Base-by-base conservation (phyloP, 2,113 vertebrate species). In the Halichoerus grypus region DNA sequence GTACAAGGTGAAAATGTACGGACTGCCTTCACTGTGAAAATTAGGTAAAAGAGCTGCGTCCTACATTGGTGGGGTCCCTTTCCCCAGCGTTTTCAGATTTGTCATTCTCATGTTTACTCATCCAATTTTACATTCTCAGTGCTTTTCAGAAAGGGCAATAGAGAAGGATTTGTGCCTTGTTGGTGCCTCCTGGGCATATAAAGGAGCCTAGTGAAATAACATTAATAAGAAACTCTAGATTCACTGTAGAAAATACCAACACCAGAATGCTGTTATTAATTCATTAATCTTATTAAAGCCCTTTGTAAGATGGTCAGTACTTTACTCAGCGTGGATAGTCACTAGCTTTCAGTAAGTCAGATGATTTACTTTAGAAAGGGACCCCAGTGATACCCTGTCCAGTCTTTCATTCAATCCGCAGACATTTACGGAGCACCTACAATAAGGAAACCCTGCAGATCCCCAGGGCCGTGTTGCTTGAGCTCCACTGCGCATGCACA, bases 261-360 rank as follows among this genome's bases (percentile, higher is more conserved):
- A 76, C 39, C 63, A 9, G 63, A 65, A 51, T 94, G 91, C 24
- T n/a, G 19, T 67, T 96, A 82, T 83, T 93, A 94, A 94, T 93
- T 95, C 89, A 96, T 97, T 94, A 49, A 72, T 92, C 88, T 95
- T 86, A 91, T 93, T 81, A 82, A 65, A 81, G 53, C 18, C 88
- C 42, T 95, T 82, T 53, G 71, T 76, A 49, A 91, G 84, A 93
- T 14, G 61, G 69, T n/a, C 59, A 71, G 36, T 53, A 71, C 51
- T 88, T 55, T 10, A 39, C 39, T 93, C 26, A 65, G 51, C 51
- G 49, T 89, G 79, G 49, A 46, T 42, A 36, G 39, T 71, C 57
- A 91, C 61, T 51, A 71, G 21, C 82, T 93, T 97, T 94, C 31
- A 46, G 79, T 81, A 92, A 88, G 42, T 87, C 82, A 53, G 42